A percentile compares a stretch with the other conserved stretches of the same genome.
Evolutionary conservation across 2,113 vertebrate genomes (phyloP).

Genomic region (Equus quagga): DNA sequence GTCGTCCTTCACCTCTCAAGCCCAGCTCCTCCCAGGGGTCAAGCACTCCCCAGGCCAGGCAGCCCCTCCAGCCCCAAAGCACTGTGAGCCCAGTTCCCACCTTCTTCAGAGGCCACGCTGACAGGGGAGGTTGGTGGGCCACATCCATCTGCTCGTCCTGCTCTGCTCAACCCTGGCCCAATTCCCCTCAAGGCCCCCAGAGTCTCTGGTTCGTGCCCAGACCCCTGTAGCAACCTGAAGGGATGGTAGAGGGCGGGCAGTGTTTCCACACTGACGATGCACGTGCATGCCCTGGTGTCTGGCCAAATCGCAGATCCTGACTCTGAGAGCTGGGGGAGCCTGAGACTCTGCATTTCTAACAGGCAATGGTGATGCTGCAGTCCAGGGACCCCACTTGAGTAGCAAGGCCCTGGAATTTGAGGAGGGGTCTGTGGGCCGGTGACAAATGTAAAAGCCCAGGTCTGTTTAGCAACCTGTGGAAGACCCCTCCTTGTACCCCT

Average conservation of each 20-base stretch:
- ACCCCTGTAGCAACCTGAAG: background rate
- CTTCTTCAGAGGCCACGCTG: background rate
- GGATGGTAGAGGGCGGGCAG: fast-evolving
- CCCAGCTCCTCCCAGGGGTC: background rate
- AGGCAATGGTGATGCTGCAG: fast-evolving
- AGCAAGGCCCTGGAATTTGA: background rate
- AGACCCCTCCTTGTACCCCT: background rate
- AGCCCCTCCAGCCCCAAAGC: background rate
- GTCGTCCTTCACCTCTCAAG: background rate
- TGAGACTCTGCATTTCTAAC: background rate
- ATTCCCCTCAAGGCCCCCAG: background rate
- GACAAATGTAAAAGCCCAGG: too few species aligned
- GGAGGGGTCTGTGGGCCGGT: background rate
- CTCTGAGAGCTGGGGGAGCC: fast-evolving
- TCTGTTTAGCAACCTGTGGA: background rate
- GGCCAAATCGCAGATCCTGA: background rate
- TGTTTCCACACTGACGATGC: too few species aligned
- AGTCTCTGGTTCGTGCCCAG: background rate
- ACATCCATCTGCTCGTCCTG: fast-evolving
- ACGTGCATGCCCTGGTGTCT: background rate
- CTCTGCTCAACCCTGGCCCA: background rate
- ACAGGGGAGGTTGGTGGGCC: background rate
- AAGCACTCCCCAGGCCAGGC: background rate
- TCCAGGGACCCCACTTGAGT: background rate
- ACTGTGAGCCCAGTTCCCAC: background rate